Base-by-base conservation (phyloP, 1,140 invertebrate genomes). In the Sarcophaga bullata region DNA sequence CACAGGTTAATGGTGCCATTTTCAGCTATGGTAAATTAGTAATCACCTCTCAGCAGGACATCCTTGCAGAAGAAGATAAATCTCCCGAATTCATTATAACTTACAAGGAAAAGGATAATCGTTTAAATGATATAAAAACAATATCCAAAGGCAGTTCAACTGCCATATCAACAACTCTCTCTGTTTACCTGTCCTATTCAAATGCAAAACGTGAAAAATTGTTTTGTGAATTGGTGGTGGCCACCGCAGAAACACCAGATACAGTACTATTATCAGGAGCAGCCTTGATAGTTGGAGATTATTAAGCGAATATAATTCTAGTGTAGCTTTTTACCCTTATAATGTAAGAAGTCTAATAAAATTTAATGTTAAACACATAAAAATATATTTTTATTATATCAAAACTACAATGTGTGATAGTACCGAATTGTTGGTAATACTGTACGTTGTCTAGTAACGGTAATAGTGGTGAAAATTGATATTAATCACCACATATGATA, bases 241-340 rank as follows among this genome's bases (percentile, higher is more conserved):
- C 85, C 8, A 84, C 84, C 13, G n/a, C 80, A 47, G 84, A 85
- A n/a, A 83, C 84, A 0, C 10, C 84, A 0, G 86, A 89, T 11
- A 84, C 86, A 11, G 83, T 90, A 47, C 83, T 90, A 7, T 47
- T 89, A 13, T 87, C 89, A 11, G 89, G 89, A 50, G 86, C 87
- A 8, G 89, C 89, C 0, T 76, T 90, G 7, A 87, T 89, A 49
- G 87, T 90, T 2, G 82, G 86, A 8, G 87, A 90, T 80, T 88
- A 84, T 83, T 89, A 82, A 84, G 15, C 10, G 48, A 58, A 46
- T 62, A 47, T 25, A 19, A 19, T 19, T 19, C 1, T 68, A 8
- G 9, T 19, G n/a, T 15, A 15, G 10, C n/a, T 15, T 15, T 15
- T 68, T 68, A 7, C 15, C 0, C n/a, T 58, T 68, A 68, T 68